Percentiles rank a stretch among this genome's conserved stretches.
phyloP scores from a whole-genome alignment of 2,113 vertebrate species.

The Dasyurus viverrinus region DNA sequence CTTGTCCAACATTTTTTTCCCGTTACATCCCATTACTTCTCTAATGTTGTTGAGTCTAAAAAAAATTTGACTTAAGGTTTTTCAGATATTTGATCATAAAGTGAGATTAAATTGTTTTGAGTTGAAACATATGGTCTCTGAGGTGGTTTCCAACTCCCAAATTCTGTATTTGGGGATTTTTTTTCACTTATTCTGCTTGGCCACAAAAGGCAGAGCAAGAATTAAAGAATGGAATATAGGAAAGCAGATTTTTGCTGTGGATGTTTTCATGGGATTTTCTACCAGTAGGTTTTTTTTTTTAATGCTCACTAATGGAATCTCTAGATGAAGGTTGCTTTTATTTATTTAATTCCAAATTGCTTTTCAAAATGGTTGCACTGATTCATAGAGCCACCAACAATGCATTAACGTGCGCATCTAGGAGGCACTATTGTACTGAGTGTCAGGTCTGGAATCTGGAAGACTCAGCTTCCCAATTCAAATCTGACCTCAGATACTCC shows the following conservation, averaged over 20 bases:
- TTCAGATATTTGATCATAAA: conserved; percentile 1
- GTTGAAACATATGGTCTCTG: neutral
- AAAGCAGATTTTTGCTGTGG: neutral
- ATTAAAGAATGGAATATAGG: neutral
- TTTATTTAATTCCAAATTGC: neutral
- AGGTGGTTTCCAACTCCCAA: neutral
- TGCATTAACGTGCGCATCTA: neutral
- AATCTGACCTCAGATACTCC: too few species aligned
- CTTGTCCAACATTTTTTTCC: conserved; percentile 4
- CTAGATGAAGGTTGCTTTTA: neutral
- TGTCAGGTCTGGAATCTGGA: too few species aligned
- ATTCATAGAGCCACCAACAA: neutral
- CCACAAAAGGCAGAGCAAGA: neutral
- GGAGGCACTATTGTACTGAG: too few species aligned
- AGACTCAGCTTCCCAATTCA: too few species aligned
- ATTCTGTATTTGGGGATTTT: neutral
- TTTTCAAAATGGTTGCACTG: neutral
- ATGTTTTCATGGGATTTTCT: neutral
- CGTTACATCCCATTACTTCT: neutral
- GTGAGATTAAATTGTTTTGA: neutral
- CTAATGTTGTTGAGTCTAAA: conserved; percentile 16
- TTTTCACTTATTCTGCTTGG: neutral
- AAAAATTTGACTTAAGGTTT: neutral
- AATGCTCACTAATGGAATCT: neutral
- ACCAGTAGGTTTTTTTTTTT: neutral